phyloP scores from a whole-genome alignment of 2,888 invertebrate species.

The Pocota personata region DNA sequence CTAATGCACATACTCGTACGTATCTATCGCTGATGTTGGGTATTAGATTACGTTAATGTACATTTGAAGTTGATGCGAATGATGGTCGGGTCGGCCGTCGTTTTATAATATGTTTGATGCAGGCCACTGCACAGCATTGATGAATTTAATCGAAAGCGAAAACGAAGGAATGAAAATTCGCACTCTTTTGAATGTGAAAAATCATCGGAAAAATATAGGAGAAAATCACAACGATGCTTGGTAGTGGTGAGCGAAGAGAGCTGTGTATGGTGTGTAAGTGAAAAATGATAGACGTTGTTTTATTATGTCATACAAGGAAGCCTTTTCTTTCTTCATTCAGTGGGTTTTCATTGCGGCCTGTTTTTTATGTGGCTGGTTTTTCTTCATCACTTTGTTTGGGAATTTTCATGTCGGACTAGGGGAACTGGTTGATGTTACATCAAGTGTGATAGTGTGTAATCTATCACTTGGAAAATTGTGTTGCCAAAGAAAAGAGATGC shows the following conservation, averaged over 20 bases:
- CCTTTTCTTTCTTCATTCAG: conserved; percentile 66
- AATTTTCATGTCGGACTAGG: conserved; percentile 50
- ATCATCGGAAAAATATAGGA: conserved; percentile 15
- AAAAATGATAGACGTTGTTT: conserved; percentile 65
- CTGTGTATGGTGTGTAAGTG: conserved; percentile 41
- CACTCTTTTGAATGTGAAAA: conserved; percentile 68
- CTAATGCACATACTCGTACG: too few relatives aligned
- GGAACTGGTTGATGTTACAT: conserved; percentile 43
- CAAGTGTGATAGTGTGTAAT: conserved; percentile 57
- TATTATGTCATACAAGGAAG: conserved; percentile 81
- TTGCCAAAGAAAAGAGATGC: conserved; percentile 59
- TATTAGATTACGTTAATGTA: conserved; percentile 52
- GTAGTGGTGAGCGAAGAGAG: conserved; percentile 20
- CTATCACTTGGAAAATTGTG: conserved; percentile 61
- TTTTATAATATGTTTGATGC: conserved; percentile 55
- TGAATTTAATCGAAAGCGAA: conserved; percentile 68
- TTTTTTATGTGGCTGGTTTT: not conserved
- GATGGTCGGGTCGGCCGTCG: conserved; percentile 27
- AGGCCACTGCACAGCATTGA: conserved; percentile 46
- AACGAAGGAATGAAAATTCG: conserved; percentile 51
- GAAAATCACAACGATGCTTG: conserved; percentile 31
- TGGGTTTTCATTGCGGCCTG: conserved; percentile 57
- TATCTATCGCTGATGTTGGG: conserved; percentile 32
- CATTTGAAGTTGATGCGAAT: conserved; percentile 34
- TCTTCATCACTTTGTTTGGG: conserved; percentile 25